phyloP scores from a whole-genome alignment of 2,113 vertebrate genomes.

The Forbesichthys papilliferus region DNA sequence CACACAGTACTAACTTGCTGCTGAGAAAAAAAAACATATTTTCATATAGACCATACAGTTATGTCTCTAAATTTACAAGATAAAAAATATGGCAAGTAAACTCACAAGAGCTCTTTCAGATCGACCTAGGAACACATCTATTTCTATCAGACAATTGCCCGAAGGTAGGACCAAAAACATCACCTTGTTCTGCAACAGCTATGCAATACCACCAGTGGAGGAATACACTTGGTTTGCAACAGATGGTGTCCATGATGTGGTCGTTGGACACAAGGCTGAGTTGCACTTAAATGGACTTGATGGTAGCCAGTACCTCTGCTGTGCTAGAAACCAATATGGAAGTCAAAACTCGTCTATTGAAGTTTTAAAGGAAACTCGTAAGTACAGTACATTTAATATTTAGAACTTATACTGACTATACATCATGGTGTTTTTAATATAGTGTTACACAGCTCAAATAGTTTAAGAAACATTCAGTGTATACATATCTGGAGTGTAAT shows the following conservation, averaged over 20 bases:
- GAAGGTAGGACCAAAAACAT: neutral
- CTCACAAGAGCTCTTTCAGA: constrained; percentile 33
- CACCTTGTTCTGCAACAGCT: constrained; percentile 50
- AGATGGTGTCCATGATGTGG: neutral
- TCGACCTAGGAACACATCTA: constrained; percentile 41
- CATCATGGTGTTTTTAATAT: too few species aligned
- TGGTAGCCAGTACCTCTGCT: constrained; percentile 33
- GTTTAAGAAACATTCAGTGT: too few species aligned
- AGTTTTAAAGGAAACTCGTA: constrained; percentile 15
- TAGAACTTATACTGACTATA: too few species aligned
- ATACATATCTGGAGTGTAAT: too few species aligned
- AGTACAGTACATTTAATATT: neutral
- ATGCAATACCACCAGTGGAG: constrained; percentile 43
- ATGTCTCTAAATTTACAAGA: too few species aligned
- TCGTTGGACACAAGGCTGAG: constrained; percentile 3
- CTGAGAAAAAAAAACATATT: neutral
- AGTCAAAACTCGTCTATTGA: constrained; percentile 39
- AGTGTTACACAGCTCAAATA: too few species aligned
- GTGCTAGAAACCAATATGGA: constrained; percentile 35
- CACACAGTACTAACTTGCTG: neutral
- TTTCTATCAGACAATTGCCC: constrained; percentile 6
- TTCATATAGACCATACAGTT: too few species aligned
- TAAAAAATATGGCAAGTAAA: too few species aligned
- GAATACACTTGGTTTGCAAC: constrained; percentile 42
- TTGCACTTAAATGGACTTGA: neutral